A percentile compares a stretch with the other conserved stretches of the same genome.
Conservation (phyloP, 2,797 vertebrate genomes). For the Darevskia mixta region DNA sequence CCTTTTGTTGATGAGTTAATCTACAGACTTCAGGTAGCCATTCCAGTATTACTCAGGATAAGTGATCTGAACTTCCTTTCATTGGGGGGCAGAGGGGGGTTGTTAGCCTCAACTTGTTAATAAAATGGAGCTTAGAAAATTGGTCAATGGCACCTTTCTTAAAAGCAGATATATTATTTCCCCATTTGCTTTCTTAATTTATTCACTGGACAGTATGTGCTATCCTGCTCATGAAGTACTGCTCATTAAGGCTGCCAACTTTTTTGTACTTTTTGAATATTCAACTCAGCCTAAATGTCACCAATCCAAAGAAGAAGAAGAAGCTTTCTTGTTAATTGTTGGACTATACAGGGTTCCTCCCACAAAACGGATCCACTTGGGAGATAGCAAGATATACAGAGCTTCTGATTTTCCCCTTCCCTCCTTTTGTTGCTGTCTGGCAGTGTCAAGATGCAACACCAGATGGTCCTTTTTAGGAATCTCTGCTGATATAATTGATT, state of each 20-base stretch:
- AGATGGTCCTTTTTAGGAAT: constrained; percentile 4
- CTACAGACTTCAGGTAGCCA: no score
- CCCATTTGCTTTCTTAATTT: background rate
- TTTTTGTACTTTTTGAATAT: background rate
- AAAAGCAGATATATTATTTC: background rate
- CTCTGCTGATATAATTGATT: constrained; percentile 5
- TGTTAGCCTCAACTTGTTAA: no score
- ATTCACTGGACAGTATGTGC: background rate
- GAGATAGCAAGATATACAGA: background rate
- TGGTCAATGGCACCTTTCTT: background rate
- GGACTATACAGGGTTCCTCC: background rate
- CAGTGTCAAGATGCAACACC: background rate
- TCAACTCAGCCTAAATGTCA: background rate
- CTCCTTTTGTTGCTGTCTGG: background rate
- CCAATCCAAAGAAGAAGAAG: no score
- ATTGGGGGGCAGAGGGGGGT: background rate
- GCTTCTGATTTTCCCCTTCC: background rate
- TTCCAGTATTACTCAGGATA: background rate
- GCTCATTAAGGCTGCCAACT: background rate
- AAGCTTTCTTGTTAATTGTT: background rate
- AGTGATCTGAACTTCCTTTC: background rate
- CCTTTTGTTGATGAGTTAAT: background rate
- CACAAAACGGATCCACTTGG: background rate
- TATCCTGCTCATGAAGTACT: background rate
- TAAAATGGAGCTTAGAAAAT: background rate